Evolutionary conservation across 2,888 invertebrate genomes (phyloP).

Genomic region (Leptinotarsa haldemani): DNA sequence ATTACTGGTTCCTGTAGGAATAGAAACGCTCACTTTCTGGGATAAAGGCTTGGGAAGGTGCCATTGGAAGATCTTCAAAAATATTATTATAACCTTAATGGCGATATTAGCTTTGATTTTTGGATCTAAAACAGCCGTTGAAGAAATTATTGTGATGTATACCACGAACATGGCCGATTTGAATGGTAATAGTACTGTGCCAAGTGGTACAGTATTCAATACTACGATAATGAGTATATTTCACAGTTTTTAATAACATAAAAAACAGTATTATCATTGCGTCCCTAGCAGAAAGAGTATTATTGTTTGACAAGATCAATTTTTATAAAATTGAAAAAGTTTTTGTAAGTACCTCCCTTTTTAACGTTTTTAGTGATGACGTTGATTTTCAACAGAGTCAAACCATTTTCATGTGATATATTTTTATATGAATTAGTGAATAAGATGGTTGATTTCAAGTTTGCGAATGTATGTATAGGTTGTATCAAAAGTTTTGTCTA

Average conservation of each 20-base stretch:
- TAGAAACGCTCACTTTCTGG: constrained; percentile 90
- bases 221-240: not conserved
- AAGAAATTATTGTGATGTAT: constrained; percentile 68
- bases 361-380: not conserved
- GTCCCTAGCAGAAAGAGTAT: not conserved
- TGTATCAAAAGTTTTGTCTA: too few species aligned
- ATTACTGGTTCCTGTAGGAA: constrained; percentile 85
- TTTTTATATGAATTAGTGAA: not conserved
- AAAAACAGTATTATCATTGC: not conserved
- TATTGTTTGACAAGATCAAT: not conserved
- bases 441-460: too few species aligned
- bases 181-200: not conserved
- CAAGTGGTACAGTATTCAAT: not conserved
- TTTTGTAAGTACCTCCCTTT: not conserved
- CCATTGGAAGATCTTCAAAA: constrained; percentile 83
- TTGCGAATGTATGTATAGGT: too few species aligned
- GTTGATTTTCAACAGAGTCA: not conserved
- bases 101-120: constrained; percentile 85
- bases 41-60: constrained; percentile 76
- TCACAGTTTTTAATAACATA: not conserved
- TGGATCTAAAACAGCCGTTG: constrained; percentile 78
- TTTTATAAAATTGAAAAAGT: not conserved
- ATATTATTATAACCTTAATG: constrained; percentile 78
- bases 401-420: constrained; percentile 1
- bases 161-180: not conserved